Conservation (phyloP, 1,140 invertebrate genomes). For the Nephila pilipes region DNA sequence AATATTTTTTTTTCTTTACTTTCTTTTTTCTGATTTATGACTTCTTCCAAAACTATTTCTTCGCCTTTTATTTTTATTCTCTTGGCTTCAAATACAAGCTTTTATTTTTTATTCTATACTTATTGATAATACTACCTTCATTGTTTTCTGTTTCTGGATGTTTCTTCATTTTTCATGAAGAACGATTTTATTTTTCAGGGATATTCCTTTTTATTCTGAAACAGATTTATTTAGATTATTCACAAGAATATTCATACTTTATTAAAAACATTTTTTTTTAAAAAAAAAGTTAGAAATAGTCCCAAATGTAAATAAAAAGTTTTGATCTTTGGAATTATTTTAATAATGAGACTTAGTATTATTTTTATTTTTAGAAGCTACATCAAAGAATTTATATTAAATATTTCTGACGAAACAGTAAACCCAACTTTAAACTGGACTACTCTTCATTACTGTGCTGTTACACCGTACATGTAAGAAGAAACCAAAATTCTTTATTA, state of each 20-base stretch:
- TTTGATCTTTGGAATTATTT: too few species aligned
- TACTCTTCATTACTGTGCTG: too few species aligned
- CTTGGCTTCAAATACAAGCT: neutral
- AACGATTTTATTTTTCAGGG: neutral
- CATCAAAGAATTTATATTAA: too few species aligned
- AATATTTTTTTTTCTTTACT: neutral
- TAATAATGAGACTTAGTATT: too few species aligned
- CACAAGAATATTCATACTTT: neutral
- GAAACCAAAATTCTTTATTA: too few species aligned
- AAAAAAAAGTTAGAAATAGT: too few species aligned
- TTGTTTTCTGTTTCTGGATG: neutral
- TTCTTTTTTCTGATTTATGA: conserved; percentile 2
- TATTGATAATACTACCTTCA: conserved; percentile 1
- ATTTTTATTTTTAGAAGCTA: too few species aligned
- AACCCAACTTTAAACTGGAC: neutral
- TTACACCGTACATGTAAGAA: too few species aligned
- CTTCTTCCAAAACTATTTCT: conserved; percentile 19
- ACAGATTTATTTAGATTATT: neutral
- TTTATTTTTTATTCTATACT: neutral
- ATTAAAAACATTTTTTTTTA: too few species aligned
- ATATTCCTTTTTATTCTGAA: neutral
- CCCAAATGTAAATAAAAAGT: too few species aligned
- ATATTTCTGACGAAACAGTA: neutral
- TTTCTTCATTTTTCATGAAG: conserved; percentile 12
- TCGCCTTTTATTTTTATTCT: neutral